Percentiles rank a stretch among this genome's conserved stretches.
Conservation (phyloP, 2,797 vertebrate species). For the Orestias chungarensis region DNA sequence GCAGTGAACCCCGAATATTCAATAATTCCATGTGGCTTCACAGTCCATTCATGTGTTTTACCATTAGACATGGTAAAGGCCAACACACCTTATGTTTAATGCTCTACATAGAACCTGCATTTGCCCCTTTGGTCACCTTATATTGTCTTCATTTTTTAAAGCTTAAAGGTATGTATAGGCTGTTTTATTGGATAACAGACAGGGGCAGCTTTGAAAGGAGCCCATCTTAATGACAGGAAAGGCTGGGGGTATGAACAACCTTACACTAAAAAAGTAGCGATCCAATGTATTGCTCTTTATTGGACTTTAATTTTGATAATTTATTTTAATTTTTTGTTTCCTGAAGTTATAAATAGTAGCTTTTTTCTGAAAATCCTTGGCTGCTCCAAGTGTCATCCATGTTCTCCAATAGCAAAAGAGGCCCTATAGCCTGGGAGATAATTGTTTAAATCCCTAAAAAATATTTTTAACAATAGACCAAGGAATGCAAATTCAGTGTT, state of each 20-base stretch:
- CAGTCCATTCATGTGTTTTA: background rate
- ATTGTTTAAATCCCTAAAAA: background rate
- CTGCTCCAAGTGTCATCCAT: background rate
- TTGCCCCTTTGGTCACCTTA: background rate
- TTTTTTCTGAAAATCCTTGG: background rate
- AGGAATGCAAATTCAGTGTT: background rate
- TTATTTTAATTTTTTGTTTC: no score
- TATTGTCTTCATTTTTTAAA: background rate
- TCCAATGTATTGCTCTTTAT: no score
- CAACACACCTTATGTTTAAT: no score
- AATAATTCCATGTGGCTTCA: background rate
- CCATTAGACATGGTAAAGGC: background rate
- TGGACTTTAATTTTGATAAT: no score
- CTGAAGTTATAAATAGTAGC: background rate
- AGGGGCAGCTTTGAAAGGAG: background rate
- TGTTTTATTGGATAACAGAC: background rate
- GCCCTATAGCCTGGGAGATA: background rate
- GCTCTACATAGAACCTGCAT: background rate
- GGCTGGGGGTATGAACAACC: no score
- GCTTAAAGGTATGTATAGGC: background rate
- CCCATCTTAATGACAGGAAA: no score
- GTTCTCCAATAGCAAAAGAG: no score
- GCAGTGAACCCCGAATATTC: background rate
- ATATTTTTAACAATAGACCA: background rate
- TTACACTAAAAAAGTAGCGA: no score